Percentiles rank a stretch among this genome's conserved stretches.
These are phyloP conservation scores for Esox masquinongy DNA, from an alignment of 2,797 vertebrate species.

Conservation along the genomic window DNA sequence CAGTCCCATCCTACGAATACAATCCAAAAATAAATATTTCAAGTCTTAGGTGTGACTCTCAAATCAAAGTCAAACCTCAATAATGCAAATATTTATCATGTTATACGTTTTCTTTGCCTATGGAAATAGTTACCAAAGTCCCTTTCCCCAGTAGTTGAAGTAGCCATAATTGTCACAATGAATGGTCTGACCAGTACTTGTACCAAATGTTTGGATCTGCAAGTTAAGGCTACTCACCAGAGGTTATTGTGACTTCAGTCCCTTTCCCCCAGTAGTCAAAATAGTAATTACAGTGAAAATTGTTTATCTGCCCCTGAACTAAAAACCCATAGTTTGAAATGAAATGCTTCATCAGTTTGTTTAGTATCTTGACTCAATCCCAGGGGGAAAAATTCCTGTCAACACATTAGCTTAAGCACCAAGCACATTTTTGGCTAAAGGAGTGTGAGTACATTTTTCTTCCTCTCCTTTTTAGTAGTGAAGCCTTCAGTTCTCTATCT, in stretches of 20 bases:
- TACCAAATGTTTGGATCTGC: background rate
- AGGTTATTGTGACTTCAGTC: constrained; percentile 68
- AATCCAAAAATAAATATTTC: constrained; percentile 28
- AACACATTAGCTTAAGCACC: background rate
- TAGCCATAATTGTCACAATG: background rate
- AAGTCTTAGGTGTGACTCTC: background rate
- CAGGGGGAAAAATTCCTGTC: constrained; percentile 44
- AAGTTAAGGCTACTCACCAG: constrained; percentile 55
- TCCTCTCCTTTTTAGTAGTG: background rate
- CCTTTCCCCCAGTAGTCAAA: constrained; percentile 69
- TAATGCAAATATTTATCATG: background rate
- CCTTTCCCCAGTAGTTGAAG: constrained; percentile 28
- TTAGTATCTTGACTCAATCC: constrained; percentile 29
- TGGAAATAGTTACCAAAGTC: constrained; percentile 11
- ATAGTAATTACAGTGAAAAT: constrained; percentile 51
- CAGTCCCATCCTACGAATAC: too few relatives aligned
- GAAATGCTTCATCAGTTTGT: constrained; percentile 13
- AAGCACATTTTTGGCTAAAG: too few relatives aligned
- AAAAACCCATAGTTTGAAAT: constrained; percentile 34
- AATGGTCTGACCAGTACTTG: background rate
- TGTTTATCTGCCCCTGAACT: constrained; percentile 24
- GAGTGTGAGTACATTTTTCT: background rate
- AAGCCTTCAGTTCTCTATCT: too few relatives aligned
- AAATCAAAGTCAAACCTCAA: background rate
- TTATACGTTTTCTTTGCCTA: constrained; percentile 1